Evolutionary conservation across 1,140 invertebrate genomes (phyloP).

Genomic region (Drosophila punjabiensis): DNA sequence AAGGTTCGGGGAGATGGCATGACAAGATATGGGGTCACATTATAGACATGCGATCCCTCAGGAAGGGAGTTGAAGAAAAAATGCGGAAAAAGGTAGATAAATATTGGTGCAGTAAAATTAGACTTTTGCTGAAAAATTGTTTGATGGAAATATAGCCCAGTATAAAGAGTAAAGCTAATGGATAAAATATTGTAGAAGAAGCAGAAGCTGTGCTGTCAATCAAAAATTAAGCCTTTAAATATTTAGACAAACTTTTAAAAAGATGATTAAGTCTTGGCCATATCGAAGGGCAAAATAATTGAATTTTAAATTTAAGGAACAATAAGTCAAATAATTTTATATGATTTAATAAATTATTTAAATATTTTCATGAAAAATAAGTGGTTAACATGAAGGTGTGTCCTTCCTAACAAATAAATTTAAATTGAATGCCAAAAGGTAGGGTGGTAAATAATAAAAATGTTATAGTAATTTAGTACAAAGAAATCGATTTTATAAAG

Average conservation of each 20-base stretch:
- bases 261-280: too few relatives aligned
- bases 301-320: too few relatives aligned
- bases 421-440: neutral
- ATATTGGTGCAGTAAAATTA: slow-evolving; percentile 4
- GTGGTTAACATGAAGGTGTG: neutral
- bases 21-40: slow-evolving; percentile 23
- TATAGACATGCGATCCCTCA: slow-evolving; percentile 34
- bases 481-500: neutral
- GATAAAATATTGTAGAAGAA: neutral
- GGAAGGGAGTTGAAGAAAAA: neutral
- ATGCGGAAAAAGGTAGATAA: neutral
- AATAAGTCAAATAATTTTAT: neutral
- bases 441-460: neutral
- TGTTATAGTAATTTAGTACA: neutral
- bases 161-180: neutral
- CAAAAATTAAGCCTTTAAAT: neutral
- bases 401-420: neutral
- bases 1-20: slow-evolving; percentile 27
- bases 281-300: too few relatives aligned
- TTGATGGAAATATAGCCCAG: neutral
- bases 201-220: neutral
- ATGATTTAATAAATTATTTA: neutral
- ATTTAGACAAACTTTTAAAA: too few relatives aligned
- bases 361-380: neutral
- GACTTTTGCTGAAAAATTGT: neutral